Evolutionary conservation across 1,140 invertebrate genomes (phyloP).

Genomic region (Stenopsyche tienmushanensis): DNA sequence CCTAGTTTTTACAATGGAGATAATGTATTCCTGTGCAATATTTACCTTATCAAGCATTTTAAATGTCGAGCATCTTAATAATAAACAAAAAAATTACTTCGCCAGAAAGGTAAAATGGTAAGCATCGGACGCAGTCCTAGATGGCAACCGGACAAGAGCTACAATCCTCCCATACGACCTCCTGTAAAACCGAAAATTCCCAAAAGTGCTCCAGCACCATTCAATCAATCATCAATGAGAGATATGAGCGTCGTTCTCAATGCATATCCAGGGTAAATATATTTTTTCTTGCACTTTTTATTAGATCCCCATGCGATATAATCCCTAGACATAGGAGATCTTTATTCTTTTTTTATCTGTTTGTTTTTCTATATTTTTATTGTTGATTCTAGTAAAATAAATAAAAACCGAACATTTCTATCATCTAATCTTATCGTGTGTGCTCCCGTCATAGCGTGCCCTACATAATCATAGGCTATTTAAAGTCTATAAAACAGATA

Average conservation of each 20-base stretch:
- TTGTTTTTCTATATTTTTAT: too few relatives aligned
- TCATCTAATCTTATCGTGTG: too few relatives aligned
- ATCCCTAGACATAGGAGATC: too few relatives aligned
- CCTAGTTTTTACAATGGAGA: slow-evolving; percentile 42
- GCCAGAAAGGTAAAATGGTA: not conserved
- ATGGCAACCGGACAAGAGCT: slow-evolving; percentile 47
- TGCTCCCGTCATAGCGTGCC: too few relatives aligned
- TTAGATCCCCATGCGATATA: too few relatives aligned
- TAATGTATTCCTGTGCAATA: not conserved
- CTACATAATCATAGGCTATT: too few relatives aligned
- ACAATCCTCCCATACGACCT: slow-evolving; percentile 48
- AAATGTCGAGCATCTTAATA: not conserved
- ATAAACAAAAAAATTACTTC: too few relatives aligned
- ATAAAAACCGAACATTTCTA: too few relatives aligned
- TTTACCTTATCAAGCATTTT: not conserved
- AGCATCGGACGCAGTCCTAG: slow-evolving; percentile 43
- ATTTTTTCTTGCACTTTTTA: too few relatives aligned
- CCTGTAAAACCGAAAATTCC: slow-evolving; percentile 34
- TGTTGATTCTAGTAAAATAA: too few relatives aligned
- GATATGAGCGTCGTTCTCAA: slow-evolving; percentile 45
- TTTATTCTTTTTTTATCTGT: too few relatives aligned
- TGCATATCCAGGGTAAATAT: slow-evolving; percentile 49
- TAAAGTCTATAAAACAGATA: too few relatives aligned
- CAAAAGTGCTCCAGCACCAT: slow-evolving; percentile 47
- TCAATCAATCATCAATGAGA: slow-evolving; percentile 49